Evolutionary conservation across 30 jellyfish, hydroid and myxozoan species (phyloP), one percentile per base, ranked within the genome.

Genomic region (Aurelia sp.): DNA sequence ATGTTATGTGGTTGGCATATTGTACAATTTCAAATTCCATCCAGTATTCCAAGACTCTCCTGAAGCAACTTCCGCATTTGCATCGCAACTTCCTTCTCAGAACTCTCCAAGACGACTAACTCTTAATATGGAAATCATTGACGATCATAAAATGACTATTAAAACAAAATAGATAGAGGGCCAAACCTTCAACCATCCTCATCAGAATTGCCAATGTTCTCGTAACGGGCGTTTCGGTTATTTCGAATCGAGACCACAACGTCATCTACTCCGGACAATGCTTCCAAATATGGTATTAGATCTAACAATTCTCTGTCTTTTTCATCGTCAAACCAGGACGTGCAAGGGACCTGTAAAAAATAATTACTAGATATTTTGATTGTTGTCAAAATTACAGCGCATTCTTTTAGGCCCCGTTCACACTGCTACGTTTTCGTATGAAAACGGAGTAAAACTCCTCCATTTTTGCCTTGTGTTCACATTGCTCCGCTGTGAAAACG

Each of bases 291-390:
- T 13, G 98, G 98, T 22, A 94, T 88, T 52, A 94, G 61, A 67
- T 94, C 97, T 68, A 88, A 58, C 67, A 94, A 66, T 62, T 94
- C 98, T 13, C 94, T 85, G 89, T 94, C 98, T 31, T 78, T 58
- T 31, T 82, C 84, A 85, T 94, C 98, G 80, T 94, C 98, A 72
- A 94, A 94, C 98, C 98, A 94, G 17, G 98, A 94, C 59, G 85
- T 74, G 50, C 91, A 93, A n/a, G 98, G 97, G 4, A 94, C 98
- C 98, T 94, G 73, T 21, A 13, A 65, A 53, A 71, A 12, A 85
- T 2, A 2, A 27, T 27, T 27, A 27, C 33, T 27, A 0, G 7
- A 38, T 38, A 38, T 4, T 38, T 38, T 38, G 50, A 38, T 38
- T 44, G 9, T 44, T 9, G 0, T 44, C 55, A 44, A 8, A 44